Evolutionary conservation across 2,797 vertebrate species (phyloP), one percentile per base, ranked within the genome.

Genomic region (Cryptoblepharus egeriae): DNA sequence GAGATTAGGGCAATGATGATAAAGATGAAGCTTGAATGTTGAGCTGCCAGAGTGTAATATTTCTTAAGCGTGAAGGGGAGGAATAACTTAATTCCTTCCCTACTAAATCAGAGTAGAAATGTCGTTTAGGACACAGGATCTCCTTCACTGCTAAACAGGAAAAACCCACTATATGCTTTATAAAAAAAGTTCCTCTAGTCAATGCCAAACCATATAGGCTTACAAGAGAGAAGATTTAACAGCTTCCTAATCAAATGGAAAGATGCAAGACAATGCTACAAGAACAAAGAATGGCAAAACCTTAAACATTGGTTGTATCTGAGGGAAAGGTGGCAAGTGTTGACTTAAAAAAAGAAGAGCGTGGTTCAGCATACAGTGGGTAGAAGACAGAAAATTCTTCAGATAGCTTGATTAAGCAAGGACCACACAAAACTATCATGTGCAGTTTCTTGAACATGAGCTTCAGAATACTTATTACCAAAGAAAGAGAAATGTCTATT

Each of bases 241-340:
- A 89, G 77, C 68, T 81, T 75, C 78, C 69, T 75, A 30, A 83
- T 73, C 86, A 92, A 91, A 87, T 83, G 88, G 93, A 87, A 91
- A 90, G 91, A 88, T 90, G 89, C 88, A 87, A 86, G 91, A 90
- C 85, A 89, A 90, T 86, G 81, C n/a, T 81, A 89, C 0, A 68
- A 60, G 60, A 79, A 70, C 80, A 75, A 18, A 69, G 32, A 65
- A 45, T 67, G 70, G 86, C n/a, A 32, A 92, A 75, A 87, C 88
- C 20, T 88, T 84, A 87, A 0, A 87, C 81, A 88, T 91, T 3
- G 63, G 80, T 90, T 88, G 86, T 92, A 90, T 86, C 0, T 71
- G 93, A 90, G 80, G 72, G 83, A 93, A 90, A 57, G 49, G 77
- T 39, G 88, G 80, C 52, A 87, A 85, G 16, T 39, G 74, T 42